A percentile compares a stretch with the other conserved stretches of the same genome.
Evolutionary conservation across 2,888 invertebrate genomes (phyloP).

Genomic region (Malthinus flaveolus): DNA sequence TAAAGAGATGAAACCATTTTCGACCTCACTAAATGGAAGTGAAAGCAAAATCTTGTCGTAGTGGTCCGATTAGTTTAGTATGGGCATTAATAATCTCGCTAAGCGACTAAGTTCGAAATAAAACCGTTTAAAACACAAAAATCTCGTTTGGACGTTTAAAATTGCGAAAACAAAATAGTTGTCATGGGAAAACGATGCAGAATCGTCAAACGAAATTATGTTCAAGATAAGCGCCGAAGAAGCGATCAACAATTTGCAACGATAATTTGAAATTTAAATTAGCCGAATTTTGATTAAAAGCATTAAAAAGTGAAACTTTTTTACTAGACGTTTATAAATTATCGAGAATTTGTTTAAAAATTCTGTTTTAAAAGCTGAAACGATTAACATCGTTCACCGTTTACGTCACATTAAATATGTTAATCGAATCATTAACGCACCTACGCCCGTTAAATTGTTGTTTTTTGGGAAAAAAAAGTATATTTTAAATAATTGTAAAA

Average conservation of each 20-base stretch:
- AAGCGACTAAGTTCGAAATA: not conserved
- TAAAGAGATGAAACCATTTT: not conserved
- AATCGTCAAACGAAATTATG: not conserved
- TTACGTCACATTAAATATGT: constrained; percentile 3
- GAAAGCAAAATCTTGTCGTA: constrained; percentile 14
- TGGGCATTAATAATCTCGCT: not conserved
- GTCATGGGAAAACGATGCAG: not conserved
- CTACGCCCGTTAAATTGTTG: not conserved
- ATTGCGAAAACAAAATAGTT: not conserved
- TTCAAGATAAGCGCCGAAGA: not conserved
- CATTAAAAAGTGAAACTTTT: constrained; percentile 2
- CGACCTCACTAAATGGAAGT: constrained; percentile 6
- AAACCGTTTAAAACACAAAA: not conserved
- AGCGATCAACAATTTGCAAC: constrained; percentile 1
- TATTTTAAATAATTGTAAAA: constrained; percentile 1
- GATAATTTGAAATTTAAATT: constrained; percentile 5
- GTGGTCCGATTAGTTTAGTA: constrained; percentile 14
- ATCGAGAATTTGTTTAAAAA: constrained; percentile 2
- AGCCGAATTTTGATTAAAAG: constrained; percentile 6
- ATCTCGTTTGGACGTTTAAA: not conserved
- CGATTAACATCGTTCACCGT: constrained; percentile 6
- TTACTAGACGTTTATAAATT: constrained; percentile 4
- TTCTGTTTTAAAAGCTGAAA: constrained; percentile 1
- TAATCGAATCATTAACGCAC: constrained; percentile 3
- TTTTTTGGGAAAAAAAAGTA: not conserved